These are phyloP conservation scores for Lasioglossum villosulum DNA, from an alignment of 2,888 invertebrate species.

Conservation along the genomic window DNA sequence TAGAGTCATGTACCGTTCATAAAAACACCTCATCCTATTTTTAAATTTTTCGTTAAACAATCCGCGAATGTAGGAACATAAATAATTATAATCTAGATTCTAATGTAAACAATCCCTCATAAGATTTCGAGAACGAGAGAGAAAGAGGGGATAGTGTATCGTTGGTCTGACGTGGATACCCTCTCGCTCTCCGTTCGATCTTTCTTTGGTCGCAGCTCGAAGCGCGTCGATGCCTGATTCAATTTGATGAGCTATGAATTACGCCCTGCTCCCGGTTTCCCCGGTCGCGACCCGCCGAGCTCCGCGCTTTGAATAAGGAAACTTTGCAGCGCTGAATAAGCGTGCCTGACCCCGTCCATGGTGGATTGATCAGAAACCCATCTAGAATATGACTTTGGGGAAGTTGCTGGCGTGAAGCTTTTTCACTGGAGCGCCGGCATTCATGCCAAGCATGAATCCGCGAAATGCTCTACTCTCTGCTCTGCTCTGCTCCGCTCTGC, in stretches of 20 bases:
- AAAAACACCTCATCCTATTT: no score
- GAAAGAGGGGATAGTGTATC: not conserved
- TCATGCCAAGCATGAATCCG: slow-evolving; percentile 29
- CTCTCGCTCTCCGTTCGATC: not conserved
- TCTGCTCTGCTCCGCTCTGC: not conserved
- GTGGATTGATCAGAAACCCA: slow-evolving; percentile 59
- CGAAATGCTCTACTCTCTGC: slow-evolving; percentile 42
- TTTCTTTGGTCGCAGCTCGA: not conserved
- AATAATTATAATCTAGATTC: no score
- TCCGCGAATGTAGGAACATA: not conserved
- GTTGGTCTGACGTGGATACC: slow-evolving; percentile 9
- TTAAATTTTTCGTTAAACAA: not conserved
- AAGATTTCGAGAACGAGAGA: no score
- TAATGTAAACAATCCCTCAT: no score
- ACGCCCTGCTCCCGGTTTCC: not conserved
- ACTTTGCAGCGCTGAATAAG: slow-evolving; percentile 26
- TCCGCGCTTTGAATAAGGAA: slow-evolving; percentile 42
- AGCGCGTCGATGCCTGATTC: slow-evolving; percentile 38
- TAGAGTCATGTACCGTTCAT: no score
- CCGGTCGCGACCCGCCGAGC: not conserved
- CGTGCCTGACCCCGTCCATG: not conserved
- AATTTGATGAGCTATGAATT: slow-evolving; percentile 54
- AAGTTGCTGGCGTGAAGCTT: slow-evolving; percentile 32
- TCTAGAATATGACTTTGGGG: slow-evolving; percentile 45
- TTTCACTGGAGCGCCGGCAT: slow-evolving; percentile 21